A percentile compares a stretch with the other conserved stretches of the same genome.
Conservation (phyloP, 2,888 invertebrate genomes). For the Dryococelus australis region DNA sequence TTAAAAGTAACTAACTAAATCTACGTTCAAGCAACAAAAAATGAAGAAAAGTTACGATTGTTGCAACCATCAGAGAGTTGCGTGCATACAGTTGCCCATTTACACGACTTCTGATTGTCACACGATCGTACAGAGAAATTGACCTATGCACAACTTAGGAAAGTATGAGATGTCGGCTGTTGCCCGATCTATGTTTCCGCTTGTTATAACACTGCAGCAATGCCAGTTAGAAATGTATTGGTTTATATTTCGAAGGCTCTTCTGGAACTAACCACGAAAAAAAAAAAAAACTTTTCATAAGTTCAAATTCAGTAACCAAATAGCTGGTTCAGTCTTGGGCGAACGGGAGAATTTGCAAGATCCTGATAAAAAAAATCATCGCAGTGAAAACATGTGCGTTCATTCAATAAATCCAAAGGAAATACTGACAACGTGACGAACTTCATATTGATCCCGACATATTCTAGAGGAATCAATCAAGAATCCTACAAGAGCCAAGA, state of each 20-base stretch:
- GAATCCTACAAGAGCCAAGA: neutral
- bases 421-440: neutral
- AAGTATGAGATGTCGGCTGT: conserved; percentile 3
- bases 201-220: neutral
- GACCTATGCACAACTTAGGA: conserved; percentile 4
- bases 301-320: conserved; percentile 16
- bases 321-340: neutral
- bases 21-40: neutral
- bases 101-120: neutral
- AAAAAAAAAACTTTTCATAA: neutral
- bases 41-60: neutral
- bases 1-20: neutral
- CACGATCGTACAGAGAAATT: neutral
- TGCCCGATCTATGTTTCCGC: neutral
- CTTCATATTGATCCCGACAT: neutral
- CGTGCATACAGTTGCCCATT: neutral
- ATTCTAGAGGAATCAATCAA: neutral
- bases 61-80: neutral
- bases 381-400: neutral
- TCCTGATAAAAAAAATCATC: neutral
- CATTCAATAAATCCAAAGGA: neutral
- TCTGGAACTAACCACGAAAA: neutral
- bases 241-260: neutral
- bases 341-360: neutral
- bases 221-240: neutral